Conservation (phyloP, 2,113 vertebrate genomes). For the Lophura nycthemera region DNA sequence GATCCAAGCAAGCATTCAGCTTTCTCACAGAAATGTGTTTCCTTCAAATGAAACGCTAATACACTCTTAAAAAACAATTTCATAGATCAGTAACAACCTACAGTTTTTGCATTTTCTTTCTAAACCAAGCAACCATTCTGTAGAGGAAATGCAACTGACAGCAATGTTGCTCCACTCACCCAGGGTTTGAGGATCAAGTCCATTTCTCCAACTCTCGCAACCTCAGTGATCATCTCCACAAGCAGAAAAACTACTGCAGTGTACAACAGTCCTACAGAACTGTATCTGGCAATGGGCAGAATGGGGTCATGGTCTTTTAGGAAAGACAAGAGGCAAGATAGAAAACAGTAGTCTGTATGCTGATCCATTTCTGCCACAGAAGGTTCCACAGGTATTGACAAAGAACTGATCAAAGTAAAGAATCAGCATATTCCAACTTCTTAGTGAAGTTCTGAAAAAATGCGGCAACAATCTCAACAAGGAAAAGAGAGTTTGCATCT, state of each 20-base stretch:
- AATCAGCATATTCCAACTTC: background rate
- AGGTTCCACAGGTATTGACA: fast-evolving
- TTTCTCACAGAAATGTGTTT: background rate
- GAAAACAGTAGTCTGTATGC: background rate
- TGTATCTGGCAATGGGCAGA: background rate
- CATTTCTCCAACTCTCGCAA: background rate
- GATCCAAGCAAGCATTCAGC: background rate
- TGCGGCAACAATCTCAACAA: background rate
- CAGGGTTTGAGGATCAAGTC: background rate
- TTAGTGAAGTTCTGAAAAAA: background rate
- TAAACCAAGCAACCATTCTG: background rate
- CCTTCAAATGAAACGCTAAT: background rate
- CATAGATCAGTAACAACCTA: background rate
- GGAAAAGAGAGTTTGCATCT: background rate
- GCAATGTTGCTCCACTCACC: background rate
- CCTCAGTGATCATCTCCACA: background rate
- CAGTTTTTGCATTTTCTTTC: background rate
- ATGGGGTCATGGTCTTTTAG: background rate
- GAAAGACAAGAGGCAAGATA: background rate
- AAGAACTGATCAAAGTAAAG: background rate
- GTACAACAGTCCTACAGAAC: background rate
- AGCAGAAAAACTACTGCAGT: background rate
- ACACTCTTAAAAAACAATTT: background rate
- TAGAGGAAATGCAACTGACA: background rate
- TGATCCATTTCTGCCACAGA: background rate